Percentiles rank a stretch among this genome's conserved stretches.
These are phyloP conservation scores for Xerus inauris DNA, from an alignment of 2,113 vertebrate species.

Conservation along the genomic window DNA sequence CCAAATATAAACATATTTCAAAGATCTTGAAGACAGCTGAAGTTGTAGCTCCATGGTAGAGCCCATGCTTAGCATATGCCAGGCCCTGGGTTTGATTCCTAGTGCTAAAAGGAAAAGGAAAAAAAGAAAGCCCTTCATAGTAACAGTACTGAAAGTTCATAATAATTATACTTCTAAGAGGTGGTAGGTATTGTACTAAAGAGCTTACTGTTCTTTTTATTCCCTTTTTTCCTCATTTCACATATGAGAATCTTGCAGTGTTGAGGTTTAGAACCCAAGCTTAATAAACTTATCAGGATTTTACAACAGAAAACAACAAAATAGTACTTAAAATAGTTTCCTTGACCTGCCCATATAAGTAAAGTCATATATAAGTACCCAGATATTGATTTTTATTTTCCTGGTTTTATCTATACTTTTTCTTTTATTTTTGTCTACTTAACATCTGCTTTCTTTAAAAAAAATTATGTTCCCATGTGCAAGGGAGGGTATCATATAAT, in stretches of 20 bases:
- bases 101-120: neutral
- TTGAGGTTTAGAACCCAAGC: neutral
- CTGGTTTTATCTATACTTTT: neutral
- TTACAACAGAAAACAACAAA: neutral
- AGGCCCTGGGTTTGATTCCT: neutral
- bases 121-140: neutral
- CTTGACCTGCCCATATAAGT: neutral
- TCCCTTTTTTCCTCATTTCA: neutral
- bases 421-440: neutral
- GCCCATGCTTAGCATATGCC: no score
- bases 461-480: neutral
- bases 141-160: neutral
- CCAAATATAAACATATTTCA: neutral
- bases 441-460: neutral
- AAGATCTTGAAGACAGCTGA: neutral
- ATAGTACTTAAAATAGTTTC: neutral
- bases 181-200: neutral
- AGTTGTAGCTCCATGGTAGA: rapidly evolving
- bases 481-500: neutral
- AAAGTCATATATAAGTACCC: neutral
- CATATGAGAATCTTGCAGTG: neutral
- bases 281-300: constrained; percentile 20
- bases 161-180: neutral
- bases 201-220: neutral
- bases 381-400: neutral